These are phyloP conservation scores for Paracanthobrama guichenoti DNA, from an alignment of 2,113 vertebrate species.

Conservation along the genomic window DNA sequence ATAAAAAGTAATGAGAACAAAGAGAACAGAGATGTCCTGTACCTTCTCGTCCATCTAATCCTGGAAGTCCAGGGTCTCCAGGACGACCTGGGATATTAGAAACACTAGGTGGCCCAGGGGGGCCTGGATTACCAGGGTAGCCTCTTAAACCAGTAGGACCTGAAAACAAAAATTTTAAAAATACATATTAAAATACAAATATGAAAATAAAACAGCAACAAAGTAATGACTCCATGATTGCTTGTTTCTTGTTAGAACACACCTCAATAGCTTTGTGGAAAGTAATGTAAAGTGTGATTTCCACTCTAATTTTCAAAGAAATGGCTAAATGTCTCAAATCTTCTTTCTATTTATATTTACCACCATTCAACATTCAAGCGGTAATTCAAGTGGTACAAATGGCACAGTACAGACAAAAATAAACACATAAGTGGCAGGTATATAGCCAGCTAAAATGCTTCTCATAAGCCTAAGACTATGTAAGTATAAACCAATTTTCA, in stretches of 20 bases:
- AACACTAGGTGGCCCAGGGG: conserved; percentile 70
- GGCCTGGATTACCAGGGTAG: conserved; percentile 79
- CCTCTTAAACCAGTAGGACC: conserved; percentile 82
- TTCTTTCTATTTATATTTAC: not conserved
- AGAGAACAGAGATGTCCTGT: conserved; percentile 13
- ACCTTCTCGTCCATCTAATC: conserved; percentile 87
- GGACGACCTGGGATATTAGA: conserved; percentile 75
- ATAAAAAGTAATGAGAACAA: conserved; percentile 13
- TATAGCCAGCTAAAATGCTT: too few species aligned
- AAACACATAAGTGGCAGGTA: too few species aligned
- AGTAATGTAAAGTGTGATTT: not conserved
- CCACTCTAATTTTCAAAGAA: not conserved
- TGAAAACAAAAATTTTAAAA: conserved; percentile 63
- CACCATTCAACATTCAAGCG: too few species aligned
- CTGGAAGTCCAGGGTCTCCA: conserved; percentile 85
- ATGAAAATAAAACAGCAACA: too few species aligned
- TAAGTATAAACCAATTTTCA: too few species aligned
- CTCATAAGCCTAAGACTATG: too few species aligned
- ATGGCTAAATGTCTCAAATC: not conserved
- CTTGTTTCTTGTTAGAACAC: not conserved
- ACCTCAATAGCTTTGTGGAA: not conserved
- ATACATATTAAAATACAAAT: too few species aligned
- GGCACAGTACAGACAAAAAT: too few species aligned
- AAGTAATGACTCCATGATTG: too few species aligned
- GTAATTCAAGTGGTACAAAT: too few species aligned